Conservation (phyloP, 2,797 vertebrate genomes). For the Pithecia hirsuta region DNA sequence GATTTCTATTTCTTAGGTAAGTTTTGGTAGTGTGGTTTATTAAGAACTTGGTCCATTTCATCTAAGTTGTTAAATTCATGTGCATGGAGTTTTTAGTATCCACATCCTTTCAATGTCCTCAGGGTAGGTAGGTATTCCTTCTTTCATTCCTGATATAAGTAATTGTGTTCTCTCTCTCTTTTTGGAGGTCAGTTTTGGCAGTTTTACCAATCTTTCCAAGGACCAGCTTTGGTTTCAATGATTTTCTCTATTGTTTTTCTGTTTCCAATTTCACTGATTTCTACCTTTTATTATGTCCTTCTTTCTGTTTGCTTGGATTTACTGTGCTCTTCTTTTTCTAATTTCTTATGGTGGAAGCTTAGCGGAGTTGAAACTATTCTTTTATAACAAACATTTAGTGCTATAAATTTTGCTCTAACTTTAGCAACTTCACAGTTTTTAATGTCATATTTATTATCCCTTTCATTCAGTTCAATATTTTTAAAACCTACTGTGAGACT, state of each 20-base stretch:
- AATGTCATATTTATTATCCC: not conserved
- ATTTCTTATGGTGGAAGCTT: not conserved
- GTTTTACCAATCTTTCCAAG: not conserved
- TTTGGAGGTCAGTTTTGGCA: not conserved
- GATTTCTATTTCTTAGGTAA: not conserved
- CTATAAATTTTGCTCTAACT: not conserved
- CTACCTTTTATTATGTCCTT: not conserved
- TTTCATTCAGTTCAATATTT: not conserved
- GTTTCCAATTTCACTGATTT: not conserved
- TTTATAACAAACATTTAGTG: not conserved
- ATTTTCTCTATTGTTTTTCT: not conserved
- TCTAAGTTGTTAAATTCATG: not conserved
- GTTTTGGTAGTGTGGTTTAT: not conserved
- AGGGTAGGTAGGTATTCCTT: not conserved
- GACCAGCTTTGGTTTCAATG: not conserved
- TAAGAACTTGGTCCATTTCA: not conserved
- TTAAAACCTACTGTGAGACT: not conserved
- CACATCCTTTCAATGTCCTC: not conserved
- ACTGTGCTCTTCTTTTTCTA: not conserved
- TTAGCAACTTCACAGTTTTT: not conserved
- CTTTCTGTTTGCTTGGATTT: not conserved
- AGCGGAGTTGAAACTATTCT: not conserved
- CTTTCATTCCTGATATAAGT: not conserved
- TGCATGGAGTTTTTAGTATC: not conserved
- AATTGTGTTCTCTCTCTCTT: not conserved